Evolutionary conservation across 2,888 invertebrate species (phyloP).

Genomic region (Caenorhabditis panamensis): DNA sequence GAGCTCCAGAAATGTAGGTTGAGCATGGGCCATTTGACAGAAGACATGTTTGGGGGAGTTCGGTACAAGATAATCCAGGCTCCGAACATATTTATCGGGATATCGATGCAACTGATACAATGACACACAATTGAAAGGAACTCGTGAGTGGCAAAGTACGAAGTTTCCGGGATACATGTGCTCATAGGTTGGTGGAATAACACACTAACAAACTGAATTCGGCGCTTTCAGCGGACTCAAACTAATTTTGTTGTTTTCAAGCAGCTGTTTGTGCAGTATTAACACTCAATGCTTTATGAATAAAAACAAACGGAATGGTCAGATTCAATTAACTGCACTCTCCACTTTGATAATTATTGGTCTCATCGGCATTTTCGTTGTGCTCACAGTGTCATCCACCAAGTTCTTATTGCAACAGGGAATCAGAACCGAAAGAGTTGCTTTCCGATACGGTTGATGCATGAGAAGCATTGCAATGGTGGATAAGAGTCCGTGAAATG

Average conservation of each 20-base stretch:
- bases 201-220: no score
- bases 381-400: neutral
- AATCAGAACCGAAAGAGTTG: neutral
- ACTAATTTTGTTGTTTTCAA: no score
- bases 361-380: no score
- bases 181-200: neutral
- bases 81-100: neutral
- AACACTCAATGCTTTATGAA: no score
- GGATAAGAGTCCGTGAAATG: neutral
- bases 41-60: neutral
- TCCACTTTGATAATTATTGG: no score
- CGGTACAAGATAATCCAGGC: neutral
- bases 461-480: conserved; percentile 1
- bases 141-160: neutral
- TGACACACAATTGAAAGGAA: neutral
- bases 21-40: conserved; percentile 4
- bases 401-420: neutral
- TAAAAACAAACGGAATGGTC: no score
- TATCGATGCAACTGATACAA: neutral
- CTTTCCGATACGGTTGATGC: neutral
- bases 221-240: no score
- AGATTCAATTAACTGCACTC: no score
- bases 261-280: no score
- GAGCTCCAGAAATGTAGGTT: conserved; percentile 10
- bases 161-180: neutral